Percentiles rank a stretch among this genome's conserved stretches.
phyloP scores from a whole-genome alignment of 2,888 invertebrate genomes.

The Fabriciana adippe region DNA sequence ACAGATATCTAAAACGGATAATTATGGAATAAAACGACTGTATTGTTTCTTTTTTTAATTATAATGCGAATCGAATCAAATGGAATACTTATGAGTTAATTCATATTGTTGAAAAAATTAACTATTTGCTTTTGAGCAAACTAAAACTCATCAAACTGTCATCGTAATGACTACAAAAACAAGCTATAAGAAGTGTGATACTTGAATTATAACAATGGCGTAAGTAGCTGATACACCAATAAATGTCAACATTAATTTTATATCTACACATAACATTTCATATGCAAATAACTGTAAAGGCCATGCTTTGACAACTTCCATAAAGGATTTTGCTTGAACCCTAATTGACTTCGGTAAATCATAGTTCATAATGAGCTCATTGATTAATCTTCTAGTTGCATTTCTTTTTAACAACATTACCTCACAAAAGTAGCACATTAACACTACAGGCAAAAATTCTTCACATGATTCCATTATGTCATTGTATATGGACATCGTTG shows the following conservation, averaged over 20 bases:
- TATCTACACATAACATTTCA: slow-evolving; percentile 65
- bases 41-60: too few relatives aligned
- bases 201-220: slow-evolving; percentile 66
- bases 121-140: too few relatives aligned
- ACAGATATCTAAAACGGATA: too few relatives aligned
- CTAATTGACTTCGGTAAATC: slow-evolving; percentile 57
- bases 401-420: slow-evolving; percentile 51
- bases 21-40: too few relatives aligned
- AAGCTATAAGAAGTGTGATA: slow-evolving; percentile 56
- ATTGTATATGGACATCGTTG: slow-evolving; percentile 46
- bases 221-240: slow-evolving; percentile 67
- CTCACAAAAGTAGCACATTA: slow-evolving; percentile 49
- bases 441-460: slow-evolving; percentile 33
- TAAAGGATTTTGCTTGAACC: slow-evolving; percentile 63
- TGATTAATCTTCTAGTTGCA: slow-evolving; percentile 55
- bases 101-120: too few relatives aligned
- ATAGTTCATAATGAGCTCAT: slow-evolving; percentile 65
- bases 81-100: too few relatives aligned
- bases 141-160: not conserved
- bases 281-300: slow-evolving; percentile 48
- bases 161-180: not conserved
- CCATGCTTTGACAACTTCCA: slow-evolving; percentile 64
- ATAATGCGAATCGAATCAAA: too few relatives aligned
- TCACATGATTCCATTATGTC: slow-evolving; percentile 53
- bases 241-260: slow-evolving; percentile 63